A percentile compares a stretch with the other conserved stretches of the same genome.
These are phyloP conservation scores for Drosophila bunnanda DNA, from an alignment of 2,888 invertebrate genomes.

Conservation along the genomic window DNA sequence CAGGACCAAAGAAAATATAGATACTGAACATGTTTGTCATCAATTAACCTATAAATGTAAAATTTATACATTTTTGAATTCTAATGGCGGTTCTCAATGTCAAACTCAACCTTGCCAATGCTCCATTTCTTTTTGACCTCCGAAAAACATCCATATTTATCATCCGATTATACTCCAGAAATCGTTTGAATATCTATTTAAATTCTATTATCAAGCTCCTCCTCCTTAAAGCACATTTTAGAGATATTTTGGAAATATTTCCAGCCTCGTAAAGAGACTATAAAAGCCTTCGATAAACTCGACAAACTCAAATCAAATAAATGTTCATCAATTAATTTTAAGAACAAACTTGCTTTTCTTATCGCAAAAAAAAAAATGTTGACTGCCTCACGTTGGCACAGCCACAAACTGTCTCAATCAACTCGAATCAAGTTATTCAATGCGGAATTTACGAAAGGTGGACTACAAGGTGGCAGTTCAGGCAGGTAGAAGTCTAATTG, in stretches of 20 bases:
- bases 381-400: conserved; percentile 27
- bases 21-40: no score
- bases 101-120: no score
- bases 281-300: background rate
- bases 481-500: conserved; percentile 60
- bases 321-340: conserved; percentile 1
- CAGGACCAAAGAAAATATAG: no score
- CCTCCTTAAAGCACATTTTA: background rate
- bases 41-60: no score
- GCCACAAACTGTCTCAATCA: conserved; percentile 38
- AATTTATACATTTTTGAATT: no score
- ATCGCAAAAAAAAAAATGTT: conserved; percentile 9
- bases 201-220: background rate
- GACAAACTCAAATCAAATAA: conserved; percentile 4
- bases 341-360: background rate
- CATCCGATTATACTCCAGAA: background rate
- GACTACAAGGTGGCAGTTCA: background rate
- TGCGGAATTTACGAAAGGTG: conserved; percentile 11
- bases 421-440: conserved; percentile 49
- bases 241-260: background rate
- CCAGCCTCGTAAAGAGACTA: background rate
- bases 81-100: no score
- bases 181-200: background rate
- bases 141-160: background rate
- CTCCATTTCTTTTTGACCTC: background rate